Evolutionary conservation across 2,113 vertebrate genomes (phyloP).

Genomic region (Calonectris borealis): DNA sequence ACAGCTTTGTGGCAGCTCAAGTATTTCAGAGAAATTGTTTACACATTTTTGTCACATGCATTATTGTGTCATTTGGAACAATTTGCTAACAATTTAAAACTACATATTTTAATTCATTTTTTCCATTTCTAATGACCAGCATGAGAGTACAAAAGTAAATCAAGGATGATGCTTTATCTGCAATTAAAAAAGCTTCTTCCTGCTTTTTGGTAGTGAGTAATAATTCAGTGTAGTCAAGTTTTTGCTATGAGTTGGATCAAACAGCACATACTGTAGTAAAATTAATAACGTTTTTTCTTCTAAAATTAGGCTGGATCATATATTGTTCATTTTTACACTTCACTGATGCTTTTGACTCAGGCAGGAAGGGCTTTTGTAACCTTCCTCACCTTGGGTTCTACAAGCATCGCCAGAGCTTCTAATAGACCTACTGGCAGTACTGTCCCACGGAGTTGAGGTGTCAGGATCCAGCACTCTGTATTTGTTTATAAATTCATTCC

Average conservation of each 20-base stretch:
- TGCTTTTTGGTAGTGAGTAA: neutral
- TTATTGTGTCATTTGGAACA: neutral
- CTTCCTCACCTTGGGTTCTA: neutral
- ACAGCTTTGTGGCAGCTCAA: neutral
- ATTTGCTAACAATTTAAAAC: neutral
- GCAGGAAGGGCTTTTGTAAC: neutral
- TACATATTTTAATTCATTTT: neutral
- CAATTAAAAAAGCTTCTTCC: neutral
- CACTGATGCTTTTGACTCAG: neutral
- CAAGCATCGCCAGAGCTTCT: neutral
- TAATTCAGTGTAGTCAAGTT: neutral
- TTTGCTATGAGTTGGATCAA: neutral
- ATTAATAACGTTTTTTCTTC: neutral
- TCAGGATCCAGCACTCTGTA: neutral
- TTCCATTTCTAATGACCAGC: neutral
- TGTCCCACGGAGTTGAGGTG: neutral
- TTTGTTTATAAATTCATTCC: neutral
- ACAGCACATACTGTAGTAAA: neutral
- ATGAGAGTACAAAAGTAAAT: neutral
- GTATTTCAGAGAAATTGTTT: neutral
- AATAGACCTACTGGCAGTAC: neutral
- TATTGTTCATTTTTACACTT: neutral
- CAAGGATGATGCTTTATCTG: neutral
- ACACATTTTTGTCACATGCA: fast-evolving
- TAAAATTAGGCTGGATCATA: neutral